These are phyloP conservation scores for Pelecanoides urinatrix DNA, from an alignment of 2,113 vertebrate species.

Conservation along the genomic window DNA sequence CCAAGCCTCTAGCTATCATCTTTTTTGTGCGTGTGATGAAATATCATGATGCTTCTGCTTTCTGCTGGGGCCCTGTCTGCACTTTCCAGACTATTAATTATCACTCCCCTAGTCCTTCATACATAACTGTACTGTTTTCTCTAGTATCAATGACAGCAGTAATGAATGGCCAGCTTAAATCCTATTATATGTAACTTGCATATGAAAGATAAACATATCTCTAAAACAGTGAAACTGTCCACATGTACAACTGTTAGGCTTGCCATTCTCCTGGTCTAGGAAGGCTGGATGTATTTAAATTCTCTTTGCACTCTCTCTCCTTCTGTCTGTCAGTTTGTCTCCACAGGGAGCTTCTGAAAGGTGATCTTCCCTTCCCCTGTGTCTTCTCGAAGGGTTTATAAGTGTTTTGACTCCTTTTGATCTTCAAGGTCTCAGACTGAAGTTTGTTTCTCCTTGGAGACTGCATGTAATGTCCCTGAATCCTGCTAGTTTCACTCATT, in stretches of 20 bases:
- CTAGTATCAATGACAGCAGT: background rate
- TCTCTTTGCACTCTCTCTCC: background rate
- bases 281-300: background rate
- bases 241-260: background rate
- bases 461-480: background rate
- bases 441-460: conserved; percentile 34
- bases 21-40: background rate
- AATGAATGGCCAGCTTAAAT: background rate
- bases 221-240: background rate
- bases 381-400: background rate
- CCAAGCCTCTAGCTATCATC: background rate
- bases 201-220: background rate
- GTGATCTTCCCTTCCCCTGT: background rate
- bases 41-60: background rate
- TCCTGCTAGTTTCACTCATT: background rate
- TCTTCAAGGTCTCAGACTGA: conserved; percentile 1
- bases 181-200: background rate
- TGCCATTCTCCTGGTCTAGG: background rate
- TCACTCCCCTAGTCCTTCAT: background rate
- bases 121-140: background rate
- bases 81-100: background rate
- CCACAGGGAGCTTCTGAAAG: background rate
- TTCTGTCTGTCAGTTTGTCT: background rate
- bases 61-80: background rate
- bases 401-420: conserved; percentile 2